Base-by-base conservation (phyloP, 1,140 invertebrate genomes). In the Hyles euphorbiae region DNA sequence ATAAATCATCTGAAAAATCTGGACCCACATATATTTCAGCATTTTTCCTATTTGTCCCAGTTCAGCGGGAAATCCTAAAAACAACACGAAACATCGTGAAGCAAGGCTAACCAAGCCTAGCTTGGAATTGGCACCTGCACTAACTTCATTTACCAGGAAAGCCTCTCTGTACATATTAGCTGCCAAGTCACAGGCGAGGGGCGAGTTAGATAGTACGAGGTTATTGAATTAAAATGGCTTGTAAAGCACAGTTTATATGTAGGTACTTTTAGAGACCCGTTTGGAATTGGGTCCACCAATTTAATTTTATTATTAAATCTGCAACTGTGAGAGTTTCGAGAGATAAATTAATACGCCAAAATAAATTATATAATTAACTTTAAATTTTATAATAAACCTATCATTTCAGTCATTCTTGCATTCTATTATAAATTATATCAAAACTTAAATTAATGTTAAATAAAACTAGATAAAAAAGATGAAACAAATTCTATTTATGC, bases 91-190 rank as follows among this genome's bases (percentile, higher is more conserved):
- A 60, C 12, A 49, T 67, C 58, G 52, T 71, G 61, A 73, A 74
- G 72, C 68, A 65, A 67, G 67, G 56, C 68, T 66, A 78, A 63
- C 68, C 69, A 62, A 65, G 64, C 64, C 52, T 49, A 56, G 50
- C 60, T 53, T 58, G 59, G 72, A 74, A 78, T 82, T 77, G 77
- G 72, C 78, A 78, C 76, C 76, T 77, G 73, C 63, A 70, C 67
- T 76, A 78, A 82, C 74, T 78, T 76, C 71, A 72, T 80, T 72
- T 77, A 72, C 68, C 60, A 58, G 56, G 61, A 70, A 69, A 74
- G 65, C 60, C 73, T 73, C 58, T 68, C 60, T 67, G 65, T 59
- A 65, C 64, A 65, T 55, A 59, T 11, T 40, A 54, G 36, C 48
- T 67, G 40, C 33, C 44, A 63, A 68, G 48, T 12, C n/a, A 57